A percentile compares a stretch with the other conserved stretches of the same genome.
These are phyloP conservation scores for Heliocidaris erythrogramma DNA, from an alignment of 35 echinoderm and acorn worm species.

Conservation along the genomic window DNA sequence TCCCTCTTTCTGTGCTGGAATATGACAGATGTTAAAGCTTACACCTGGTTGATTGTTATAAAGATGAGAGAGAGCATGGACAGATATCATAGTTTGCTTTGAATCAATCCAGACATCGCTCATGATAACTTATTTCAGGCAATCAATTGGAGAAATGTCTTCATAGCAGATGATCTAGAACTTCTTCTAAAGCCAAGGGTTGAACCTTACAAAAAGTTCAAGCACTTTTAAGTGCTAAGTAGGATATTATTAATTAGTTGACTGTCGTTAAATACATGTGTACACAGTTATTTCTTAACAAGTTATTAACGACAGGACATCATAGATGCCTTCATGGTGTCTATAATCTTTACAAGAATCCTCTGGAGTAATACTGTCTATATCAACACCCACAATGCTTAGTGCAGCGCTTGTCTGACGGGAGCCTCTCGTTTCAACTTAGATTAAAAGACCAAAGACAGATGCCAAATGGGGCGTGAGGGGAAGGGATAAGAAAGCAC, in stretches of 20 bases:
- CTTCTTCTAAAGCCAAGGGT: not conserved
- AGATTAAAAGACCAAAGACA: not conserved
- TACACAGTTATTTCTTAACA: constrained; percentile 8
- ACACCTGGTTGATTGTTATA: not conserved
- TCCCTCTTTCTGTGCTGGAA: not conserved
- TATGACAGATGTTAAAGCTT: not conserved
- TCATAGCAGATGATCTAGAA: not conserved
- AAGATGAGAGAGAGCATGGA: not conserved
- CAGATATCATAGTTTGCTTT: not conserved
- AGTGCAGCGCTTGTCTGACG: not conserved
- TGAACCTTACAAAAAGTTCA: not conserved
- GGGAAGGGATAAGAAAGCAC: not conserved
- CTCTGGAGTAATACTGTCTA: not conserved
- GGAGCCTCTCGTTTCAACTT: not conserved
- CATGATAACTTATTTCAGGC: not conserved
- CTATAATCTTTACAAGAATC: not conserved
- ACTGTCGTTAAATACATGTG: not conserved
- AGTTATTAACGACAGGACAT: not conserved
- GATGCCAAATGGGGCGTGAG: not conserved
- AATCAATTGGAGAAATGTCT: not conserved
- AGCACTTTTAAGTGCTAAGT: constrained; percentile 11
- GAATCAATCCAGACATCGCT: not conserved
- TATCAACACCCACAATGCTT: constrained; percentile 8
- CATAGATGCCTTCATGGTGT: not conserved
- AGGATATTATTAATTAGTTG: constrained; percentile 13